Conservation (phyloP, 2,113 vertebrate species). For the Otolemur garnettii region DNA sequence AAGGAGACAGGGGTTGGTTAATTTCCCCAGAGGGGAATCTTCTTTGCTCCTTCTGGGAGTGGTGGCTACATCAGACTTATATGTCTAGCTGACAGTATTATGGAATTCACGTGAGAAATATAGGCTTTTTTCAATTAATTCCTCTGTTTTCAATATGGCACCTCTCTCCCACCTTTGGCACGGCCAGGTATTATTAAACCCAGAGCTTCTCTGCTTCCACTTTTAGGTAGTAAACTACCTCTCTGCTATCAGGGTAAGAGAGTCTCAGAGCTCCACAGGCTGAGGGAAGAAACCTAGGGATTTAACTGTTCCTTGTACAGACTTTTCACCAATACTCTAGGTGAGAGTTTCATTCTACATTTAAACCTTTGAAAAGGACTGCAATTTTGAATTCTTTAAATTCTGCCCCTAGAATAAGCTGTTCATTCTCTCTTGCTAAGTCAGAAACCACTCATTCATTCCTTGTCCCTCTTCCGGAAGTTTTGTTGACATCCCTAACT, state of each 20-base stretch:
- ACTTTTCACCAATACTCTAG: neutral
- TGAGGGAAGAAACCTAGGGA: neutral
- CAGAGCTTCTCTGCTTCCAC: neutral
- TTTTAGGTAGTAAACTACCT: neutral
- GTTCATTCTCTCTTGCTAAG: neutral
- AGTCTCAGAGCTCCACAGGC: neutral
- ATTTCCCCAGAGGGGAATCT: neutral
- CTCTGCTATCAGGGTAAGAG: neutral
- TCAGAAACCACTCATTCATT: neutral
- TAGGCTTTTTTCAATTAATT: neutral
- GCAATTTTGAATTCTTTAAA: neutral
- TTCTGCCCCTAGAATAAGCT: neutral
- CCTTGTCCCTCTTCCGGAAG: neutral
- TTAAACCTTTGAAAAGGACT: neutral
- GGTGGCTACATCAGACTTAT: neutral
- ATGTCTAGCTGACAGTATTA: neutral
- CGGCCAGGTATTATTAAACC: neutral
- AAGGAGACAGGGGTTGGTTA: neutral
- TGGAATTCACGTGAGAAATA: neutral
- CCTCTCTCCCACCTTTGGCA: neutral
- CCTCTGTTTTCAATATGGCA: neutral
- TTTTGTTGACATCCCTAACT: neutral
- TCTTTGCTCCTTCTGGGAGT: neutral
- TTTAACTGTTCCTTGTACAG: neutral
- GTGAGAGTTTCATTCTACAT: neutral